Conservation (phyloP, 2,797 vertebrate species). For the Acanthurus tractus region DNA sequence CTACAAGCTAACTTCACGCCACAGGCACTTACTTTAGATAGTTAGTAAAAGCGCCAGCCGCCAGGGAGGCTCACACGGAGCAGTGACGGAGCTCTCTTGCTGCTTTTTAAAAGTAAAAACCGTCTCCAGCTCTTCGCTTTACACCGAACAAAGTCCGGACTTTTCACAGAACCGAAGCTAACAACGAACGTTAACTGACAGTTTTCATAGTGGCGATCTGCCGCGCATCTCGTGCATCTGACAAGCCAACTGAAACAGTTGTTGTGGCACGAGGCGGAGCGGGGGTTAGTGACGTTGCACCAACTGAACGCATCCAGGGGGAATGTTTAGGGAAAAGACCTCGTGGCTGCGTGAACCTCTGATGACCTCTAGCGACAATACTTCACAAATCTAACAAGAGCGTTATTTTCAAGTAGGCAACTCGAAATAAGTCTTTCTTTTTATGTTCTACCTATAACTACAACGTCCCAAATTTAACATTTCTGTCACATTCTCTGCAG, state of each 20-base stretch:
- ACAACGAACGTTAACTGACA: neutral
- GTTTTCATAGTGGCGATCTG: neutral
- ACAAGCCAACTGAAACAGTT: conserved; percentile 50
- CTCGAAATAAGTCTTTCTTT: neutral
- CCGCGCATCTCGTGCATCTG: conserved; percentile 58
- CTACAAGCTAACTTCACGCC: conserved; percentile 70
- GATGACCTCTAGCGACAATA: conserved; percentile 72
- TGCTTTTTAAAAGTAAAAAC: neutral
- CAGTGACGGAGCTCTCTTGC: neutral
- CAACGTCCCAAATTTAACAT: too few species aligned
- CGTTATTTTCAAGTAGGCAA: neutral
- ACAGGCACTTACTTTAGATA: conserved; percentile 59
- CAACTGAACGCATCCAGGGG: neutral
- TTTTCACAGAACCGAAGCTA: neutral
- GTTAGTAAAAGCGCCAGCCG: conserved; percentile 58
- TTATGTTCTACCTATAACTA: neutral
- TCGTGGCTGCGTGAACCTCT: conserved; percentile 36
- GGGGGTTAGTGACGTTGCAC: conserved; percentile 74
- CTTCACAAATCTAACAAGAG: neutral
- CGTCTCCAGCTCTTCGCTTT: neutral
- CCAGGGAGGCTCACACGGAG: conserved; percentile 8
- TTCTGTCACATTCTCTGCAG: neutral
- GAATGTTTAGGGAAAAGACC: conserved; percentile 63
- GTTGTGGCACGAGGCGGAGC: conserved; percentile 74
- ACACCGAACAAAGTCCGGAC: too few species aligned